Conservation (phyloP, 30 jellyfish, hydroid and myxozoan genomes). For the Chrysaora quinquecirrha region DNA sequence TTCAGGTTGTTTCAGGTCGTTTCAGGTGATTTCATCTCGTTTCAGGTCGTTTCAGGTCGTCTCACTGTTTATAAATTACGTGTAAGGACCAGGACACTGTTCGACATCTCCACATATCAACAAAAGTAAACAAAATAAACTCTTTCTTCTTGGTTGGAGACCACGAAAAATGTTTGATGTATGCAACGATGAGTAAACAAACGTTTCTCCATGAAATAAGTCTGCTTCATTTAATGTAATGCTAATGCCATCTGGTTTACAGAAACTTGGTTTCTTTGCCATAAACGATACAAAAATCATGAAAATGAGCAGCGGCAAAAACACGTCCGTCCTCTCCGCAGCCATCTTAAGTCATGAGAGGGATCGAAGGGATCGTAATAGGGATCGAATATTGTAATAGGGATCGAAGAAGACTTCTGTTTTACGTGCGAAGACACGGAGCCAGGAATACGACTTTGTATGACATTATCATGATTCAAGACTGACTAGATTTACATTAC, state of each 20-base stretch:
- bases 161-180: conserved; percentile 1
- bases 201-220: conserved; percentile 1
- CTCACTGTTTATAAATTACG: too few species aligned
- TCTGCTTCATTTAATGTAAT: background rate
- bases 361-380: too few species aligned
- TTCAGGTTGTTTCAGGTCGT: too few species aligned
- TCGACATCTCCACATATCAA: conserved; percentile 39
- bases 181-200: background rate
- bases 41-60: too few species aligned
- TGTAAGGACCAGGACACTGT: conserved; percentile 21
- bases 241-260: conserved; percentile 4
- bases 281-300: background rate
- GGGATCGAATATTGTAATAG: too few species aligned
- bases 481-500: too few species aligned
- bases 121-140: background rate
- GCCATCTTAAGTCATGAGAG: too few species aligned
- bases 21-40: too few species aligned
- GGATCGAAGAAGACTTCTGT: too few species aligned
- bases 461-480: too few species aligned
- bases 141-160: conserved; percentile 2
- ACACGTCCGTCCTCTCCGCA: background rate
- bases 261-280: background rate
- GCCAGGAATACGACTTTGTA: too few species aligned
- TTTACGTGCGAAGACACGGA: too few species aligned
- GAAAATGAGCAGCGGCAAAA: background rate